Percentiles rank a stretch among this genome's conserved stretches.
phyloP scores from a whole-genome alignment of 2,113 vertebrate species.

The Montifringilla adamsi region DNA sequence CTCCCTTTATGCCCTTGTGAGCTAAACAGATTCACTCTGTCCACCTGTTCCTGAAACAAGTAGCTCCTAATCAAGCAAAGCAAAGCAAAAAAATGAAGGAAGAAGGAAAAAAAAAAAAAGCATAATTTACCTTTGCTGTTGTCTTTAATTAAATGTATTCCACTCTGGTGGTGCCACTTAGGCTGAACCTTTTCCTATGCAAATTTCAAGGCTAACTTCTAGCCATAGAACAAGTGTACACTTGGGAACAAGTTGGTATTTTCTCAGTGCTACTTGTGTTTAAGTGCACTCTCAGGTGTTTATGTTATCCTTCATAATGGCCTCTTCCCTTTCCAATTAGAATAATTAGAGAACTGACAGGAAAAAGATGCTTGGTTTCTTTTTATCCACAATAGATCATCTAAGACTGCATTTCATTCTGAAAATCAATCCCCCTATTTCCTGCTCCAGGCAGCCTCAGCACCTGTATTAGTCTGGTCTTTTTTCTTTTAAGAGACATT shows the following conservation, averaged over 20 bases:
- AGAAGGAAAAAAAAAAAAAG: background rate
- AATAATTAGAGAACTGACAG: constrained; percentile 51
- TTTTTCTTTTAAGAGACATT: background rate
- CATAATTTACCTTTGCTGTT: constrained; percentile 71
- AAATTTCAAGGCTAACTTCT: constrained; percentile 70
- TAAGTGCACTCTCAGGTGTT: constrained; percentile 63
- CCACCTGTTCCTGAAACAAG: constrained; percentile 60
- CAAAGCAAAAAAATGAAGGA: background rate
- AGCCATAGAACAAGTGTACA: constrained; percentile 54
- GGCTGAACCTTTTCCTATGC: constrained; percentile 64
- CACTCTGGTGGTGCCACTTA: constrained; percentile 55
- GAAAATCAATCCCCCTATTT: background rate
- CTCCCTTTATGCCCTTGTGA: background rate
- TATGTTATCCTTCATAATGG: constrained; percentile 45
- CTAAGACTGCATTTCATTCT: background rate
- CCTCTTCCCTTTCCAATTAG: constrained; percentile 55
- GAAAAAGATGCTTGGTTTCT: background rate
- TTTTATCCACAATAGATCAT: background rate
- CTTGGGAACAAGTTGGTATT: constrained; percentile 39
- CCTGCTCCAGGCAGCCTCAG: background rate
- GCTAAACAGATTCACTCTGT: constrained; percentile 45
- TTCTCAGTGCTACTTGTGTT: constrained; percentile 50
- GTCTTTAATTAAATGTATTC: constrained; percentile 77
- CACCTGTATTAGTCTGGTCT: background rate
- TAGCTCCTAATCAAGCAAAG: constrained; percentile 62